These are phyloP conservation scores for Atta texana DNA, from an alignment of 1,140 invertebrate genomes.

Conservation along the genomic window DNA sequence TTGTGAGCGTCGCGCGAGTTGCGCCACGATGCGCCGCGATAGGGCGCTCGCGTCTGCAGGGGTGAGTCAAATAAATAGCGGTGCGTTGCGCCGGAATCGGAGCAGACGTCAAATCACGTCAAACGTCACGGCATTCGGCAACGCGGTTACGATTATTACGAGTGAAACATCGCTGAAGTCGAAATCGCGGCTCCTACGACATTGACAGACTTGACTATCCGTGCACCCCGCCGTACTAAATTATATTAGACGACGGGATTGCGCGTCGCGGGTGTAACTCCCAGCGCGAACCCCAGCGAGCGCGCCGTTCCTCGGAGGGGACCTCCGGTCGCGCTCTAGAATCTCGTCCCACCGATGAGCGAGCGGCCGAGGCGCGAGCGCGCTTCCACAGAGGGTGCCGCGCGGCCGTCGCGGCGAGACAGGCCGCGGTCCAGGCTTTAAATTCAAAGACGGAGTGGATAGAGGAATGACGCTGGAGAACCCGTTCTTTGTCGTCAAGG, in stretches of 20 bases:
- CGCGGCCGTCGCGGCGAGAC: conserved; percentile 80
- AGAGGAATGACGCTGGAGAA: conserved; percentile 96
- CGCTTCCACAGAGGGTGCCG: conserved; percentile 80
- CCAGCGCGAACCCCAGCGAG: neutral
- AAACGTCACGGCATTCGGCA: conserved; percentile 34
- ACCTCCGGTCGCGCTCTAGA: conserved; percentile 64
- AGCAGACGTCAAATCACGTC: conserved; percentile 52
- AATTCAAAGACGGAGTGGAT: conserved; percentile 75
- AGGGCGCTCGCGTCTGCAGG: conserved; percentile 79
- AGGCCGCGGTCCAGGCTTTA: conserved; percentile 83
- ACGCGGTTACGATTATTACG: neutral
- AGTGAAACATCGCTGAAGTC: neutral
- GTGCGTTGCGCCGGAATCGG: conserved; percentile 69
- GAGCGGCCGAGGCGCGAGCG: conserved; percentile 74
- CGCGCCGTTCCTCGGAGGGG: conserved; percentile 16
- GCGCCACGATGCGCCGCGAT: conserved; percentile 77
- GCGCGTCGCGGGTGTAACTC: neutral
- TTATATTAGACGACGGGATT: neutral
- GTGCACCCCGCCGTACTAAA: neutral
- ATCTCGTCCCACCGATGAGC: conserved; percentile 80
- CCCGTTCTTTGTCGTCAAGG: conserved; percentile 98
- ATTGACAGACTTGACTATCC: neutral
- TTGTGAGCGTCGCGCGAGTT: conserved; percentile 75
- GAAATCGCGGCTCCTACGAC: too few species aligned
- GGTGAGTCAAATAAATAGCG: conserved; percentile 80